Percentiles rank a stretch among this genome's conserved stretches.
phyloP scores from a whole-genome alignment of 2,888 invertebrate species.

The Ligdia adustata region DNA sequence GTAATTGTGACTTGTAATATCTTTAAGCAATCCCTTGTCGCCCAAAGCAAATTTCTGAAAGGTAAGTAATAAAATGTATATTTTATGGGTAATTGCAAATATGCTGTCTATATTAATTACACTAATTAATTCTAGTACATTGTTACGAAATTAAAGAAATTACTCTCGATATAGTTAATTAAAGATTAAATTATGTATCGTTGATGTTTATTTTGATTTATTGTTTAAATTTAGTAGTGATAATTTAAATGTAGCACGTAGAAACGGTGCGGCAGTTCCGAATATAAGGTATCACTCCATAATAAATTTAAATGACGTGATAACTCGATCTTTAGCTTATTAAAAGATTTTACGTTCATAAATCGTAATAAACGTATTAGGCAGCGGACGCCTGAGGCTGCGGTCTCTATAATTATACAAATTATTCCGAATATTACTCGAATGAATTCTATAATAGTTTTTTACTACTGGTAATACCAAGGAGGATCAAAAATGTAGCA shows the following conservation, averaged over 20 bases:
- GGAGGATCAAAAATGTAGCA: not conserved
- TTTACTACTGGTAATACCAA: too few species aligned
- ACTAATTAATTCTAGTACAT: too few species aligned
- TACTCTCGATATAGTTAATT: not conserved
- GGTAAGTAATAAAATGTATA: too few species aligned
- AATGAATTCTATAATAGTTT: conserved; percentile 62
- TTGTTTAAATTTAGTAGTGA: conserved; percentile 1
- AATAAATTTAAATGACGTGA: conserved; percentile 51
- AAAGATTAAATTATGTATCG: conserved; percentile 9
- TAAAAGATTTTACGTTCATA: conserved; percentile 54
- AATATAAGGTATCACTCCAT: conserved; percentile 21
- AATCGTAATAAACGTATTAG: conserved; percentile 63
- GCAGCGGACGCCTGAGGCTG: conserved; percentile 37
- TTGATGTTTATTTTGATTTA: conserved; percentile 18
- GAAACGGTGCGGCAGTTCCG: conserved; percentile 8
- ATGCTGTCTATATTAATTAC: too few species aligned
- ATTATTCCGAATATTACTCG: conserved; percentile 44
- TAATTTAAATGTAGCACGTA: conserved; percentile 4
- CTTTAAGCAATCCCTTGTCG: too few species aligned
- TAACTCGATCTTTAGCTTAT: conserved; percentile 51
- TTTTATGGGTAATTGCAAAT: too few species aligned
- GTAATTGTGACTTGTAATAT: too few species aligned
- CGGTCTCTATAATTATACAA: conserved; percentile 55
- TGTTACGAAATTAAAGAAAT: conserved; percentile 1
- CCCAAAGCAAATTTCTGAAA: too few species aligned